Evolutionary conservation across 2,113 vertebrate genomes (phyloP), one percentile per base, ranked within the genome.

Genomic region (Columbina picui): DNA sequence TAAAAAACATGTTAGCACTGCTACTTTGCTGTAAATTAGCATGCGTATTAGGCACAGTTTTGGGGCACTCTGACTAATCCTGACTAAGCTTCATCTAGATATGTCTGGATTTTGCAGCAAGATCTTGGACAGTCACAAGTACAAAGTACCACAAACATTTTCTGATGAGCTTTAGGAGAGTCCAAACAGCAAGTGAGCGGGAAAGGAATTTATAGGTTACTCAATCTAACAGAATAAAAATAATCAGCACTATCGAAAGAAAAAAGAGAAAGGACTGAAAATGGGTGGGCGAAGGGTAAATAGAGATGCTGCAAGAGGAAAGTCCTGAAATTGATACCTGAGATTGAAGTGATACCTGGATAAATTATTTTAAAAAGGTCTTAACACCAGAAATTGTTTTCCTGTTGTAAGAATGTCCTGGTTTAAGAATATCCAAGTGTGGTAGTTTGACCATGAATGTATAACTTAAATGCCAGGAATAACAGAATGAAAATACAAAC

Each of bases 211-310:
- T 22, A 16, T 20, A 47, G 47, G 25, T 45, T 65, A n/a, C 9
- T 18, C 12, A 56, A 10, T 39, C 17, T 53, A 56, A 39, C 39
- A 0, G 18, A 83, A 69, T 22, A 56, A 74, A 64, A 74, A 39
- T 56, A 39, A 50, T n/a, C 12, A 61, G 30, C 1, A 4, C 4
- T 12, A 22, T 7, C 21, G 34, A 52, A 57, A 74, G 9, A 34
- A 57, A 39, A 52, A 34, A 53, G 68, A 18, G 7, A 61, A 47
- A 49, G 27, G 25, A 30, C 36, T 77, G 41, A 19, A 67, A 57
- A 13, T 19, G 8, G 5, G 12, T 6, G 8, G 5, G 3, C 20
- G 14, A 30, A 7, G 26, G 23, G 3, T 4, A 5, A 26, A 27
- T 21, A 64, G 43, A 53, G 39, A 14, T 45, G 25, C 38, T 79